These are phyloP conservation scores for Patella vulgata DNA, from an alignment of 1,140 invertebrate species.

Conservation along the genomic window DNA sequence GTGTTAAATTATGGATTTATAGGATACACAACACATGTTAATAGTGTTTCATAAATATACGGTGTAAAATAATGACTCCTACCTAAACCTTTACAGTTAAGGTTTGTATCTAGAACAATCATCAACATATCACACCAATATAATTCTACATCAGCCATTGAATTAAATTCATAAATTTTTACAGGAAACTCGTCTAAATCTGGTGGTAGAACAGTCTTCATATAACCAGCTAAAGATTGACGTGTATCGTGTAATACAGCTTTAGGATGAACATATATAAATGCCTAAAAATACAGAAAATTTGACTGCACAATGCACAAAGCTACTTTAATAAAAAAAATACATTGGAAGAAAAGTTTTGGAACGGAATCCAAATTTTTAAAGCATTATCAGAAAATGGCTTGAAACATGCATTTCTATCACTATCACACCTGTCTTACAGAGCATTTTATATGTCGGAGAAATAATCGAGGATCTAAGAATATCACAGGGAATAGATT, in stretches of 20 bases:
- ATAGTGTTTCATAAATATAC: too few relatives aligned
- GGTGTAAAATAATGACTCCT: too few relatives aligned
- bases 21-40: too few relatives aligned
- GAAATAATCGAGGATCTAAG: not conserved
- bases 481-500: not conserved
- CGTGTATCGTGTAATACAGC: constrained; percentile 76
- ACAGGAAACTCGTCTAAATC: constrained; percentile 69
- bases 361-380: too few relatives aligned
- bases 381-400: too few relatives aligned
- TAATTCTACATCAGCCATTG: constrained; percentile 71
- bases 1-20: too few relatives aligned
- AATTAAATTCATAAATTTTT: constrained; percentile 71
- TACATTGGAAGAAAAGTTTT: not conserved
- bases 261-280: constrained; percentile 76
- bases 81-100: constrained; percentile 68
- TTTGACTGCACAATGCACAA: too few relatives aligned
- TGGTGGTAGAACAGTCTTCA: constrained; percentile 68
- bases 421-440: too few relatives aligned
- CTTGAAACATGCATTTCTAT: too few relatives aligned
- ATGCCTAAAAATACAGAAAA: constrained; percentile 63
- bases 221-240: constrained; percentile 73
- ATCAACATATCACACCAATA: constrained; percentile 80
- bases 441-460: not conserved
- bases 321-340: not conserved
- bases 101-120: constrained; percentile 75